These are phyloP conservation scores for Xestia ashworthii DNA, from an alignment of 2,888 invertebrate species.

Conservation along the genomic window DNA sequence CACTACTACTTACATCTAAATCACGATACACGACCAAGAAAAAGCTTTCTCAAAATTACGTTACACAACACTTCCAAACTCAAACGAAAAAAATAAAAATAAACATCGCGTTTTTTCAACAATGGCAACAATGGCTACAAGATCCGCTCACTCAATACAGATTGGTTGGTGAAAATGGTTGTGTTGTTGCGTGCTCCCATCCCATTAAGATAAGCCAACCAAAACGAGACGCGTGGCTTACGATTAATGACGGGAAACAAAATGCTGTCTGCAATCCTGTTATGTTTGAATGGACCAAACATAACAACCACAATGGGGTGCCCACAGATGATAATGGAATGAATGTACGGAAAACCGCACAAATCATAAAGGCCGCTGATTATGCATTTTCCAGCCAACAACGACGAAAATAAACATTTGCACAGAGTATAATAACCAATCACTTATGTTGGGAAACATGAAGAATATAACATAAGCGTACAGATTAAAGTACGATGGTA, in stretches of 20 bases:
- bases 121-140: slow-evolving; percentile 61
- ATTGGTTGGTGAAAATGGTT: slow-evolving; percentile 72
- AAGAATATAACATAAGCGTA: slow-evolving; percentile 36
- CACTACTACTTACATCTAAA: slow-evolving; percentile 18
- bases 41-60: slow-evolving; percentile 54
- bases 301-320: slow-evolving; percentile 61
- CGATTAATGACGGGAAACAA: slow-evolving; percentile 82
- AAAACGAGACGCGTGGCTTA: slow-evolving; percentile 80
- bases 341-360: slow-evolving; percentile 55
- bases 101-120: slow-evolving; percentile 47
- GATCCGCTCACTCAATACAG: slow-evolving; percentile 70
- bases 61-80: slow-evolving; percentile 38
- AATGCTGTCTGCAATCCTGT: slow-evolving; percentile 78
- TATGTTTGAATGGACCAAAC: slow-evolving; percentile 73
- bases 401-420: slow-evolving; percentile 47
- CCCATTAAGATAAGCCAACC: slow-evolving; percentile 83
- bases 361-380: slow-evolving; percentile 64
- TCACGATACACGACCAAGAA: slow-evolving; percentile 22
- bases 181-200: slow-evolving; percentile 79
- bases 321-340: slow-evolving; percentile 63
- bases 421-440: slow-evolving; percentile 47
- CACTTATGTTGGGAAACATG: slow-evolving; percentile 47
- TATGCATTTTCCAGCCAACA: slow-evolving; percentile 47
- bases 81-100: slow-evolving; percentile 40
- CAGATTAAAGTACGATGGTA: slow-evolving; percentile 32